phyloP scores from a whole-genome alignment of 2,113 vertebrate species.

The Scomber colias region DNA sequence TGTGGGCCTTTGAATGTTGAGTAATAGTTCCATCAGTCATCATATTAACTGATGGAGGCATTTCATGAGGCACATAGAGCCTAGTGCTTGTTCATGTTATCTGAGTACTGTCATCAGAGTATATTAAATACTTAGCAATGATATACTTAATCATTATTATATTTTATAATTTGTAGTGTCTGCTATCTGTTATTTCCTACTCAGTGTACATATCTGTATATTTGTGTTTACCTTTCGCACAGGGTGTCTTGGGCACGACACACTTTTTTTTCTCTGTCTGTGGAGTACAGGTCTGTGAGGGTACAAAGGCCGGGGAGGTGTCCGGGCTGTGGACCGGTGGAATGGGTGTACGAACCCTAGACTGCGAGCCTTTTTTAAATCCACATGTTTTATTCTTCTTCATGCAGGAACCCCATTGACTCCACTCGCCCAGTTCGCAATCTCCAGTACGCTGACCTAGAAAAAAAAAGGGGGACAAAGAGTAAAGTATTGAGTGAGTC shows the following conservation, averaged over 20 bases:
- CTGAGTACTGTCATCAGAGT: constrained; percentile 7
- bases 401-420: constrained; percentile 92
- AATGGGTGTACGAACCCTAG: constrained; percentile 86
- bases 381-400: constrained; percentile 96
- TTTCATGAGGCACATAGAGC: constrained; percentile 42
- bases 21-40: constrained; percentile 59
- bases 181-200: background rate
- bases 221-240: constrained; percentile 85
- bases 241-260: constrained; percentile 87
- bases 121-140: background rate
- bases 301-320: constrained; percentile 50
- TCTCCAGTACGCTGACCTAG: constrained; percentile 82
- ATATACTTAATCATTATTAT: background rate
- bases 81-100: constrained; percentile 33
- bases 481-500: constrained; percentile 29
- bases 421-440: constrained; percentile 96
- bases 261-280: constrained; percentile 90
- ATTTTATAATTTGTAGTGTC: background rate
- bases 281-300: constrained; percentile 85
- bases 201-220: background rate
- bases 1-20: constrained; percentile 41
- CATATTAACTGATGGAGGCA: constrained; percentile 32
- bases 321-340: constrained; percentile 82
- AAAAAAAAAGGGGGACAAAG: constrained; percentile 11
- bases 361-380: constrained; percentile 93